A percentile compares a stretch with the other conserved stretches of the same genome.
Conservation (phyloP, 2,113 vertebrate genomes). For the Pelusios castaneus region DNA sequence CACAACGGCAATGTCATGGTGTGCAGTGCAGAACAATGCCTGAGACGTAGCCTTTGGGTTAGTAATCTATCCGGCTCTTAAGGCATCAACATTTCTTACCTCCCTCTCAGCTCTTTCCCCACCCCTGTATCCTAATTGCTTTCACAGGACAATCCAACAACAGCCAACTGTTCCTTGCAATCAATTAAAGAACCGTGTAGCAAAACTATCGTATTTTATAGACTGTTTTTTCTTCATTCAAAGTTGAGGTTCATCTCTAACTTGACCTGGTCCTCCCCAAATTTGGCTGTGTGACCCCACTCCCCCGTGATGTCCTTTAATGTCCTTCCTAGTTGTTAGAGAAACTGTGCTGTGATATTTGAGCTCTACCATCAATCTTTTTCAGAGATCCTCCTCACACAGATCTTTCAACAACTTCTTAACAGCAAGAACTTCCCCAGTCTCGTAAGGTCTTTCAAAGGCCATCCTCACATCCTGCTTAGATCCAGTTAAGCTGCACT, state of each 20-base stretch:
- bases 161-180: background rate
- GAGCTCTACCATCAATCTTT: constrained; percentile 47
- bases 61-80: background rate
- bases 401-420: background rate
- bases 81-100: background rate
- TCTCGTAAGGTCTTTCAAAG: background rate
- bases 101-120: background rate
- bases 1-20: background rate
- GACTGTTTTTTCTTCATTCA: background rate
- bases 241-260: background rate
- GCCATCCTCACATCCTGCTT: accelerated
- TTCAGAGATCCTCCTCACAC: background rate
- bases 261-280: background rate
- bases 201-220: background rate
- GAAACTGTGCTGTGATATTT: background rate
- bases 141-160: background rate
- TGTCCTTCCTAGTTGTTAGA: background rate
- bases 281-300: background rate
- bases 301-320: background rate
- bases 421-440: accelerated
- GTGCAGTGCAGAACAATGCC: accelerated
- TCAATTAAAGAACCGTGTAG: background rate
- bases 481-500: background rate
- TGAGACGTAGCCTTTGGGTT: background rate
- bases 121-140: background rate